Percentiles rank a stretch among this genome's conserved stretches.
Conservation (phyloP, 2,113 vertebrate species). For the Equus przewalskii region DNA sequence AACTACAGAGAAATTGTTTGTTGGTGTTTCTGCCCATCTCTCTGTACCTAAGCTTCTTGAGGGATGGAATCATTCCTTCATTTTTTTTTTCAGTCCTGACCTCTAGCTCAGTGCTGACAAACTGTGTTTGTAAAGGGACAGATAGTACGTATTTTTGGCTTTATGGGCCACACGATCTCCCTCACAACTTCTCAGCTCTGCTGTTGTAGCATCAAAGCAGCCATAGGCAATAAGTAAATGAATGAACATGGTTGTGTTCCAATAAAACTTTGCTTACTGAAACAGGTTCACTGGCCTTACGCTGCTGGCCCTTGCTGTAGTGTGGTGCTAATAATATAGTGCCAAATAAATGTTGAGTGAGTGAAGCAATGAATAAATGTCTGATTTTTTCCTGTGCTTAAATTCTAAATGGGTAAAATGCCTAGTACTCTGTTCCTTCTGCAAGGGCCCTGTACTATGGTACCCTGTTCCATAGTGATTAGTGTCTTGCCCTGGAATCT, state of each 20-base stretch:
- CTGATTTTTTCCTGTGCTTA: background rate
- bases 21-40: background rate
- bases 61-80: background rate
- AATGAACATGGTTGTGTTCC: background rate
- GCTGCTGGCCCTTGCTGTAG: background rate
- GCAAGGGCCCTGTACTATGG: background rate
- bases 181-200: background rate
- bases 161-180: too few relatives aligned
- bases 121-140: background rate
- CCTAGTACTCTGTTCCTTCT: background rate
- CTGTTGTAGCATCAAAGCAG: background rate
- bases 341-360: background rate
- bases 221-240: background rate
- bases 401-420: background rate
- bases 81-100: background rate
- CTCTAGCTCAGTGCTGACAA: background rate
- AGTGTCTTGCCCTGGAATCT: background rate
- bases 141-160: background rate
- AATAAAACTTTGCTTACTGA: slow-evolving; percentile 1
- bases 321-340: background rate
- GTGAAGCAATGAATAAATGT: background rate
- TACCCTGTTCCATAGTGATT: background rate
- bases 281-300: background rate
- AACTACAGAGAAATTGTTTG: background rate
- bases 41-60: background rate